Evolutionary conservation across 23 tunicate genomes (phyloP).

Genomic region (Trididemnum miniatum): DNA sequence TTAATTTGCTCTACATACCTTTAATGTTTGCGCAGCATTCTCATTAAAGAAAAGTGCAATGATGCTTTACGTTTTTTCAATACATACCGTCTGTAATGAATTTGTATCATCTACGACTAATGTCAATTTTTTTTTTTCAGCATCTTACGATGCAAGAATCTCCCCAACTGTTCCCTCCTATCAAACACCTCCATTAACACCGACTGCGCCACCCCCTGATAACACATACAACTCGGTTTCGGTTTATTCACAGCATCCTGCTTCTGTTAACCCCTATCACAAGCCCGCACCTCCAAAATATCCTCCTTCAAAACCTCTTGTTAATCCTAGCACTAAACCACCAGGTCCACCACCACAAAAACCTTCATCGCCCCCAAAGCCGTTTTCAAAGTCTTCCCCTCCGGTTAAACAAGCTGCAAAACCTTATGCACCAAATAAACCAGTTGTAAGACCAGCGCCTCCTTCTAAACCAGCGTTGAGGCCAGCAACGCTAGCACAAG

Average conservation of each 20-base stretch:
- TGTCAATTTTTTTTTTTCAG: no score
- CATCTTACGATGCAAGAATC: background rate
- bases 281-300: background rate
- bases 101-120: no score
- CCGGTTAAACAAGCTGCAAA: background rate
- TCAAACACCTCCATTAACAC: background rate
- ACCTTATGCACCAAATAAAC: background rate
- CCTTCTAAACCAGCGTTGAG: background rate
- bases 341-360: background rate
- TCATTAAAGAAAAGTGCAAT: no score
- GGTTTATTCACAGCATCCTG: background rate
- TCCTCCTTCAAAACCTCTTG: background rate
- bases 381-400: background rate
- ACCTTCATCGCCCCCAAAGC: background rate
- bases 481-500: background rate
- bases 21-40: no score
- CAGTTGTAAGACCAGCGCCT: background rate
- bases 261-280: no score
- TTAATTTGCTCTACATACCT: no score
- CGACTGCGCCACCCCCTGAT: no score
- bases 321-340: background rate
- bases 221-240: no score
- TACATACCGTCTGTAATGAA: no score
- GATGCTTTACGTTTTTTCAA: no score
- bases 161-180: background rate